Percentiles rank a stretch among this genome's conserved stretches.
These are phyloP conservation scores for Mesochorus sp. DNA, from an alignment of 2,888 invertebrate genomes.

Conservation along the genomic window DNA sequence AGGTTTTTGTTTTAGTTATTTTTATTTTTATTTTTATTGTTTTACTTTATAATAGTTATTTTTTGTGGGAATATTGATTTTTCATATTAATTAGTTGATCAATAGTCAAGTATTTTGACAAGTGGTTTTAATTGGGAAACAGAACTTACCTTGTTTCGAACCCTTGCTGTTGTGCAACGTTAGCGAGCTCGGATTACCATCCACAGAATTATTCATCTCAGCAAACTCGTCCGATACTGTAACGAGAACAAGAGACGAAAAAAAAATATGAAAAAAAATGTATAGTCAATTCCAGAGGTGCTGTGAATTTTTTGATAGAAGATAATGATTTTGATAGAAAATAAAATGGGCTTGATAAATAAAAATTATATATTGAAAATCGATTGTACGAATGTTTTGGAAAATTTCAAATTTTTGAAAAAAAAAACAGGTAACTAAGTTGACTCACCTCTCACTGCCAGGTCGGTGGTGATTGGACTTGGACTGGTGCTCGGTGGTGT, in stretches of 20 bases:
- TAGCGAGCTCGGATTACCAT: slow-evolving; percentile 86
- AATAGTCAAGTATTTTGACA: background rate
- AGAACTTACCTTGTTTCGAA: slow-evolving; percentile 75
- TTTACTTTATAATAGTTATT: too few relatives aligned
- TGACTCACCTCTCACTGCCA: slow-evolving; percentile 81
- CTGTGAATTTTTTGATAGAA: background rate
- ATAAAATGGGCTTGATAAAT: background rate
- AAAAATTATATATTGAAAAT: too few relatives aligned
- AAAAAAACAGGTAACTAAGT: too few relatives aligned
- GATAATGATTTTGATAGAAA: background rate
- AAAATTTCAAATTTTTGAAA: too few relatives aligned
- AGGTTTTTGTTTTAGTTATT: too few relatives aligned
- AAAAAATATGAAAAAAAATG: slow-evolving; percentile 3
- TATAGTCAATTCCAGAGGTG: background rate
- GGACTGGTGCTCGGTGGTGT: slow-evolving; percentile 92
- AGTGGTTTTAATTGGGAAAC: background rate
- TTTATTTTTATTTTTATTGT: too few relatives aligned
- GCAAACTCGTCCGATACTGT: slow-evolving; percentile 82
- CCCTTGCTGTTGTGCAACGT: slow-evolving; percentile 83
- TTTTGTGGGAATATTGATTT: background rate
- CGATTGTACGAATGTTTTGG: too few relatives aligned
- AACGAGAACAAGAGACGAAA: too few relatives aligned
- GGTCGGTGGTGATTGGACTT: slow-evolving; percentile 88
- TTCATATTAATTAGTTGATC: slow-evolving; percentile 1
- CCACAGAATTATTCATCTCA: slow-evolving; percentile 85